These are phyloP conservation scores for Limulus polyphemus DNA, from an alignment of 2,888 invertebrate species.

Conservation along the genomic window DNA sequence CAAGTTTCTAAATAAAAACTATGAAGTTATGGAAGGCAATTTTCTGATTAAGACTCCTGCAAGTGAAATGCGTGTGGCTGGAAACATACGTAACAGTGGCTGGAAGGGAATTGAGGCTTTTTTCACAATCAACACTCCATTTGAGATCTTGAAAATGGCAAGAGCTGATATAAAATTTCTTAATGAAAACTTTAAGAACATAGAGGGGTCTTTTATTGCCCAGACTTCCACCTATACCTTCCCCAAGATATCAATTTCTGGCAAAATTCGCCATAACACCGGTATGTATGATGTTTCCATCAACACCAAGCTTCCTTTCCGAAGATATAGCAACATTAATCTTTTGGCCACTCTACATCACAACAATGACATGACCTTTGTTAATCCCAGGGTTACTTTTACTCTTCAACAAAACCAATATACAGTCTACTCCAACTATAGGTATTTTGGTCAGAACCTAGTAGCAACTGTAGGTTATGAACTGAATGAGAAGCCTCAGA, in stretches of 20 bases:
- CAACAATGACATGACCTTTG: constrained; percentile 10
- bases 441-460: neutral
- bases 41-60: constrained; percentile 7
- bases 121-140: constrained; percentile 15
- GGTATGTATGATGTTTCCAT: constrained; percentile 17
- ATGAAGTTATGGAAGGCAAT: constrained; percentile 7
- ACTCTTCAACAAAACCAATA: constrained; percentile 12
- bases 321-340: constrained; percentile 7
- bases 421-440: constrained; percentile 12
- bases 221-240: constrained; percentile 16
- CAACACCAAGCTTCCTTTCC: constrained; percentile 10
- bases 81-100: constrained; percentile 17
- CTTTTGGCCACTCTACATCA: constrained; percentile 15
- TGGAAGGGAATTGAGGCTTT: constrained; percentile 17
- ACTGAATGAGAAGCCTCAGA: constrained; percentile 1
- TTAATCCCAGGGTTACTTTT: constrained; percentile 17
- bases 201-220: constrained; percentile 13
- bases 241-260: constrained; percentile 8
- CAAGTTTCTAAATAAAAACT: constrained; percentile 9
- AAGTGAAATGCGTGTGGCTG: constrained; percentile 15
- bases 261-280: constrained; percentile 10
- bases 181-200: constrained; percentile 8
- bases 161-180: constrained; percentile 12
- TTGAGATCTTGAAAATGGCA: constrained; percentile 8
- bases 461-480: constrained; percentile 2